Conservation (phyloP, 2,113 vertebrate genomes). For the Rafetus swinhoei region DNA sequence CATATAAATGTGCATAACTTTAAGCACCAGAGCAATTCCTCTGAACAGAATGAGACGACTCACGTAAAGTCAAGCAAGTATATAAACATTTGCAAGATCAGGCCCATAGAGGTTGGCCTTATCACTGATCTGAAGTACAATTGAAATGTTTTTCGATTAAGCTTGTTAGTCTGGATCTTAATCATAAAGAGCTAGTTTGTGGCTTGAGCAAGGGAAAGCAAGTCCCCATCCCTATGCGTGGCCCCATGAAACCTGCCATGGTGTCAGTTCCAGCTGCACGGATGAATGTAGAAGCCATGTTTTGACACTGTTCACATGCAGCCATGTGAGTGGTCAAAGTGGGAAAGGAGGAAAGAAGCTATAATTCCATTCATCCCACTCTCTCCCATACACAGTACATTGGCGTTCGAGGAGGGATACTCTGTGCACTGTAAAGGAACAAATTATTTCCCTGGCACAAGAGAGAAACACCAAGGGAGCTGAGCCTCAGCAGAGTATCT, state of each 20-base stretch:
- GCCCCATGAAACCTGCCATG: not conserved
- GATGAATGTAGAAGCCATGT: not conserved
- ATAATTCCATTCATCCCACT: too few relatives aligned
- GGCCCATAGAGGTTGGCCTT: rapidly evolving
- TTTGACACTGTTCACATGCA: not conserved
- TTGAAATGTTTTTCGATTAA: rapidly evolving
- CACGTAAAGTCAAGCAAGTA: rapidly evolving
- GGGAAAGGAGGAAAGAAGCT: not conserved
- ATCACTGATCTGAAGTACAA: rapidly evolving
- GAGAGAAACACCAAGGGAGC: not conserved
- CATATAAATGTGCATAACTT: not conserved
- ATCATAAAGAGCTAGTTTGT: not conserved
- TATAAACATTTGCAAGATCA: rapidly evolving
- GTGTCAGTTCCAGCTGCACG: not conserved
- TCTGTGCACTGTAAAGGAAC: not conserved
- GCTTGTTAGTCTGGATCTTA: not conserved
- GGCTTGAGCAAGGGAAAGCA: not conserved
- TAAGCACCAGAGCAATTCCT: not conserved
- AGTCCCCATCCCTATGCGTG: not conserved
- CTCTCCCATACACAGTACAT: not conserved
- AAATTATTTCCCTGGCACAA: not conserved
- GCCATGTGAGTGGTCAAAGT: not conserved
- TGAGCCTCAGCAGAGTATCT: rapidly evolving
- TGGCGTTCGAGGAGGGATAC: not conserved
- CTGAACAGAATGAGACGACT: not conserved